Percentiles rank a stretch among this genome's conserved stretches.
phyloP scores from a whole-genome alignment of 2,888 invertebrate genomes.

The Drosophila macrospina region DNA sequence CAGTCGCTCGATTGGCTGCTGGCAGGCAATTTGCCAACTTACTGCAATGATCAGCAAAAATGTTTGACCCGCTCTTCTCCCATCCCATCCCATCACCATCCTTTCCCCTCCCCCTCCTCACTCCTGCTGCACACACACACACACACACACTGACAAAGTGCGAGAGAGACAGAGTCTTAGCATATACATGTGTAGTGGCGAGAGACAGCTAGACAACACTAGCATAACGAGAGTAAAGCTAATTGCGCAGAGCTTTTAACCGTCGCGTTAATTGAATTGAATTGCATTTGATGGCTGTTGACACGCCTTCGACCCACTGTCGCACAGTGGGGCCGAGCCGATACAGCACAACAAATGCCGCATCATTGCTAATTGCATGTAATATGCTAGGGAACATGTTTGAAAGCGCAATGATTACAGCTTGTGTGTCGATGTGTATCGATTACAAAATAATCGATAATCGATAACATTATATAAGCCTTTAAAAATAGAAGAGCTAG shows the following conservation, averaged over 20 bases:
- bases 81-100: neutral
- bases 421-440: neutral
- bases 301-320: conserved; percentile 32
- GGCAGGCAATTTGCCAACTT: conserved; percentile 80
- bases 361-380: neutral
- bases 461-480: neutral
- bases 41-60: conserved; percentile 80
- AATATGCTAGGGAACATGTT: neutral
- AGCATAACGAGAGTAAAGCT: conserved; percentile 41
- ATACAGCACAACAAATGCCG: too few relatives aligned
- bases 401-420: neutral
- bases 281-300: conserved; percentile 55
- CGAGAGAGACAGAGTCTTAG: neutral
- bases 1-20: conserved; percentile 60
- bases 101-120: conserved; percentile 20
- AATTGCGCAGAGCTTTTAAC: conserved; percentile 66
- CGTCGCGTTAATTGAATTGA: conserved; percentile 76
- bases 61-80: conserved; percentile 20
- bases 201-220: neutral
- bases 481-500: neutral
- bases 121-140: neutral
- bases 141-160: neutral
- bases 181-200: neutral
- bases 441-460: conserved; percentile 1
- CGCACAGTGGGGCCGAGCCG: conserved; percentile 25